phyloP scores from a whole-genome alignment of 2,797 vertebrate species.

The Agapornis canus region DNA sequence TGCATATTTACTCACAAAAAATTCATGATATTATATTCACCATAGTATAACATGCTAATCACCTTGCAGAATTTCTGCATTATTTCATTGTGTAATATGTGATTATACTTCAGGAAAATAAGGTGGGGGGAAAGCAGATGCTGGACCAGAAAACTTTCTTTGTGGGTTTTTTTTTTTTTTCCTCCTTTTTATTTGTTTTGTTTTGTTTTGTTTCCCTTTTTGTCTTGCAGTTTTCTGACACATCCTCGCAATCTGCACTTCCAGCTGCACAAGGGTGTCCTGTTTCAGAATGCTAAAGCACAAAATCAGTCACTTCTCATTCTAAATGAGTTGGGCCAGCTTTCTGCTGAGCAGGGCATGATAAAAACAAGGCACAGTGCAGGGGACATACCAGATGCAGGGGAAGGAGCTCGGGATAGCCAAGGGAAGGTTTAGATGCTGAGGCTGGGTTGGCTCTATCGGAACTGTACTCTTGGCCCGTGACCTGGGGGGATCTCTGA shows the following conservation, averaged over 20 bases:
- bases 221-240: background rate
- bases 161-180: fast-evolving
- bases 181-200: background rate
- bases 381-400: fast-evolving
- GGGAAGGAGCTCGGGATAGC: background rate
- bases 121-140: background rate
- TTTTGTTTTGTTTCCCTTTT: background rate
- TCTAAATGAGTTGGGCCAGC: background rate
- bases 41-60: background rate
- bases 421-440: fast-evolving
- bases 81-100: background rate
- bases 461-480: fast-evolving
- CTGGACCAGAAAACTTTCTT: background rate
- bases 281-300: background rate
- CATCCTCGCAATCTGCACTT: background rate
- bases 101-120: background rate
- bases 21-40: background rate
- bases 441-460: fast-evolving
- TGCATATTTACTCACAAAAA: background rate
- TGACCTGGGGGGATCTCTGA: background rate
- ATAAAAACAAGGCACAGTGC: background rate
- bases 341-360: background rate
- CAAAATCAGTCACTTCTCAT: fast-evolving
- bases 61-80: background rate
- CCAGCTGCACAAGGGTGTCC: background rate